phyloP scores from a whole-genome alignment of 2,113 vertebrate species.

The Vulpes lagopus region DNA sequence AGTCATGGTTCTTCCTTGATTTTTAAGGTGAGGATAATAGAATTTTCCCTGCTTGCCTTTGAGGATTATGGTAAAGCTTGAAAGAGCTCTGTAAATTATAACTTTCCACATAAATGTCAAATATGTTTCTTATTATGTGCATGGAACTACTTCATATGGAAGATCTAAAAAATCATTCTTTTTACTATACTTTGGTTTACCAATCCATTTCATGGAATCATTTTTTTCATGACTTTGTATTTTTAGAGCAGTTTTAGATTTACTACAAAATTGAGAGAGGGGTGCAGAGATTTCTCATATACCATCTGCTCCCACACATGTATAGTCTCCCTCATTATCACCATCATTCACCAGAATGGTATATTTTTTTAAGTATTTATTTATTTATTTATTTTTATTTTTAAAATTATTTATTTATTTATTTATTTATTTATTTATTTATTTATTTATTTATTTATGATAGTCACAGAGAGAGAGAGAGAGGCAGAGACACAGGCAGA shows the following conservation, averaged over 20 bases:
- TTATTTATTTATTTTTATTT: not conserved
- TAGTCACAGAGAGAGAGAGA: no score
- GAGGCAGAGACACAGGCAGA: no score
- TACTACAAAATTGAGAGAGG: not conserved
- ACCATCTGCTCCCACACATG: not conserved
- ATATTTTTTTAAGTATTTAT: not conserved
- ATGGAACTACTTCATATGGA: not conserved
- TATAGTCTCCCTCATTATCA: not conserved
- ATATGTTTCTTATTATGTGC: not conserved
- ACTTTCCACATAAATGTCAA: not conserved
- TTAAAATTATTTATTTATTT: not conserved
- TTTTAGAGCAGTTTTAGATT: not conserved
- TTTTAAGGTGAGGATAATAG: constrained; percentile 44
- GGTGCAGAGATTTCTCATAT: not conserved
- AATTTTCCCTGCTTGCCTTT: not conserved
- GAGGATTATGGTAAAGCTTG: not conserved
- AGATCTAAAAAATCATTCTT: not conserved
- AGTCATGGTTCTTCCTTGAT: not conserved
- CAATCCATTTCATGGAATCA: not conserved
- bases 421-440: not conserved
- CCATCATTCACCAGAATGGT: not conserved
- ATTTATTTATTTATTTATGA: not conserved
- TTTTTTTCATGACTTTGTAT: not conserved
- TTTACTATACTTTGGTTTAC: constrained; percentile 5
- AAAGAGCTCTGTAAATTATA: constrained; percentile 5